phyloP scores from a whole-genome alignment of 2,113 vertebrate genomes.

The Eurystomus gularis region DNA sequence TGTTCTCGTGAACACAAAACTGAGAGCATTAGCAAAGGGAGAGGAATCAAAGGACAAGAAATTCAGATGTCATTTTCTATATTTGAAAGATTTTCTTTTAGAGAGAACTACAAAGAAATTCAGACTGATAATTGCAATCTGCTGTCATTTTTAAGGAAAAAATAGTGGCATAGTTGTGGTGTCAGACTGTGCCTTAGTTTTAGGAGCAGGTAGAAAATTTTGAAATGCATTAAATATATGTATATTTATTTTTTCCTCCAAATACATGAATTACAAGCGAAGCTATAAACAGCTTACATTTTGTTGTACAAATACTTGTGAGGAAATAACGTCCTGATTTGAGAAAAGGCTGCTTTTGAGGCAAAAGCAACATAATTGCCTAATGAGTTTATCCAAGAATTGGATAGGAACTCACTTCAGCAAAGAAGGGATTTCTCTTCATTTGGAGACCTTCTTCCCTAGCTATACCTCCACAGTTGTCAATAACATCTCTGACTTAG shows the following conservation, averaged over 20 bases:
- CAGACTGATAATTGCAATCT: background rate
- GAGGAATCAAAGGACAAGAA: background rate
- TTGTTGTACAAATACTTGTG: background rate
- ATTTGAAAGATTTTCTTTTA: background rate
- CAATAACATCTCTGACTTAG: background rate
- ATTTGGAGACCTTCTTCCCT: background rate
- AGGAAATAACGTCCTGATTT: background rate
- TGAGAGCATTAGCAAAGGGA: background rate
- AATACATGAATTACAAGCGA: background rate
- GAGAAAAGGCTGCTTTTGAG: background rate
- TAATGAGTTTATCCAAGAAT: background rate
- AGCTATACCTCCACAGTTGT: background rate
- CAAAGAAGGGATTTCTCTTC: background rate
- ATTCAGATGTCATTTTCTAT: background rate
- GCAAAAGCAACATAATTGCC: background rate
- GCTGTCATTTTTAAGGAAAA: background rate
- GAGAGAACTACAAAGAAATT: background rate
- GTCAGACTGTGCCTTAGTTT: background rate
- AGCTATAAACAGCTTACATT: background rate
- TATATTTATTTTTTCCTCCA: background rate
- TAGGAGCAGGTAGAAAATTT: background rate
- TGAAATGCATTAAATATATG: background rate
- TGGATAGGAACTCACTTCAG: background rate
- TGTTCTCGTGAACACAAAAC: slow-evolving; percentile 22
- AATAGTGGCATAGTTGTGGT: background rate